These are phyloP conservation scores for Bradypodion ventrale DNA, from an alignment of 2,797 vertebrate genomes.

Conservation along the genomic window DNA sequence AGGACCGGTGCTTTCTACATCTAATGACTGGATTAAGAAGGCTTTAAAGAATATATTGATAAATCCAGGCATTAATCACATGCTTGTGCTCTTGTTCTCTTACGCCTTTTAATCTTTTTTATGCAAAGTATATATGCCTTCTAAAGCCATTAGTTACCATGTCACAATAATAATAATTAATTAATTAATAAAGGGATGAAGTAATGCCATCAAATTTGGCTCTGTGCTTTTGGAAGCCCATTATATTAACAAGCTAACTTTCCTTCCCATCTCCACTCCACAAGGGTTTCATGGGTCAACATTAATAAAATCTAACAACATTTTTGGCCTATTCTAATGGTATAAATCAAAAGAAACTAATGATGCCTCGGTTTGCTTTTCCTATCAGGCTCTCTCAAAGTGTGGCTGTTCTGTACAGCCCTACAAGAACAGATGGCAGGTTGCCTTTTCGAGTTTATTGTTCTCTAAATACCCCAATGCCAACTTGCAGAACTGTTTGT, in stretches of 20 bases:
- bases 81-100: not conserved
- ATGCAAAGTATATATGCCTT: not conserved
- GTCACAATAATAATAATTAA: not conserved
- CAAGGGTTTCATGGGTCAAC: not conserved
- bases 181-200: not conserved
- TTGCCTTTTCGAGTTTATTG: constrained; percentile 19
- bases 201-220: not conserved
- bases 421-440: constrained; percentile 28
- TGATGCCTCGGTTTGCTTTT: constrained; percentile 27
- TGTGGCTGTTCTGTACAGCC: not conserved
- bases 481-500: constrained; percentile 20
- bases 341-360: constrained; percentile 42
- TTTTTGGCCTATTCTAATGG: not conserved
- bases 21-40: not conserved
- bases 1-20: not conserved
- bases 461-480: constrained; percentile 5
- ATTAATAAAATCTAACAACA: not conserved
- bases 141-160: not conserved
- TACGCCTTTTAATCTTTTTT: too few relatives aligned
- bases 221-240: not conserved
- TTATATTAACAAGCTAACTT: not conserved
- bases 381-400: not conserved
- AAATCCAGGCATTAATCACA: not conserved
- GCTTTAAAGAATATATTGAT: constrained; percentile 25
- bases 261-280: not conserved